Percentiles rank a stretch among this genome's conserved stretches.
phyloP scores from a whole-genome alignment of 2,888 invertebrate species.

The Lampropteryx suffumata region DNA sequence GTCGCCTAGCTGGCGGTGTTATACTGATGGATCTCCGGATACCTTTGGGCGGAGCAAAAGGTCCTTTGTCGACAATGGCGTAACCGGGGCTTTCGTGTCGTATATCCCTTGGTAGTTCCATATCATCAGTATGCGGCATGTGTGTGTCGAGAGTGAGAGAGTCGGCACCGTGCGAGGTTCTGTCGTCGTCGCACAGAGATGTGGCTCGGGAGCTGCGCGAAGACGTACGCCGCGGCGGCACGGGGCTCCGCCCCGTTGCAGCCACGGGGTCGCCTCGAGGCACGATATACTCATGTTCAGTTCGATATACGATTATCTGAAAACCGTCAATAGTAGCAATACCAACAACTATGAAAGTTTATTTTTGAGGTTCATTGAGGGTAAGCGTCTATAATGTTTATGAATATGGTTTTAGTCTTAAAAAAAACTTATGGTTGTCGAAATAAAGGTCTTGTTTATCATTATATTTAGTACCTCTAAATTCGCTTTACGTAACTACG shows the following conservation, averaged over 20 bases:
- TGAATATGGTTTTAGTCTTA: too few species aligned
- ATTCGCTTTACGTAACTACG: too few species aligned
- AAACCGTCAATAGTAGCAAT: conserved; percentile 39
- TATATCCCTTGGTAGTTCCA: conserved; percentile 62
- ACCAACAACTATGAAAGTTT: background rate
- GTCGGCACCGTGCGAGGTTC: conserved; percentile 88
- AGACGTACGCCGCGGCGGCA: conserved; percentile 82
- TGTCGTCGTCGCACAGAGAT: conserved; percentile 86
- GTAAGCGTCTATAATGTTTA: too few species aligned
- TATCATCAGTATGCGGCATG: conserved; percentile 52
- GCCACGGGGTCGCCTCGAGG: conserved; percentile 67
- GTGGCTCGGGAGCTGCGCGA: conserved; percentile 79
- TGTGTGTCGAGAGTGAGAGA: conserved; percentile 83
- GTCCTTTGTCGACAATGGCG: conserved; percentile 89
- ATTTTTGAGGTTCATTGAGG: too few species aligned
- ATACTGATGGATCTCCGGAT: conserved; percentile 81
- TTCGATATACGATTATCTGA: conserved; percentile 86
- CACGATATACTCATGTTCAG: conserved; percentile 86
- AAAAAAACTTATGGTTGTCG: too few species aligned
- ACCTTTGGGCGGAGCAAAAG: conserved; percentile 84
- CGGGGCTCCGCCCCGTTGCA: conserved; percentile 77
- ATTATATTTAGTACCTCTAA: too few species aligned
- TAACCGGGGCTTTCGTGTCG: conserved; percentile 85
- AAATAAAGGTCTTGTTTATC: too few species aligned
- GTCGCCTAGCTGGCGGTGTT: conserved; percentile 68